Percentiles rank a stretch among this genome's conserved stretches.
phyloP scores from a whole-genome alignment of 64 coral and sea anemone genomes.

The Anthopleura sola region DNA sequence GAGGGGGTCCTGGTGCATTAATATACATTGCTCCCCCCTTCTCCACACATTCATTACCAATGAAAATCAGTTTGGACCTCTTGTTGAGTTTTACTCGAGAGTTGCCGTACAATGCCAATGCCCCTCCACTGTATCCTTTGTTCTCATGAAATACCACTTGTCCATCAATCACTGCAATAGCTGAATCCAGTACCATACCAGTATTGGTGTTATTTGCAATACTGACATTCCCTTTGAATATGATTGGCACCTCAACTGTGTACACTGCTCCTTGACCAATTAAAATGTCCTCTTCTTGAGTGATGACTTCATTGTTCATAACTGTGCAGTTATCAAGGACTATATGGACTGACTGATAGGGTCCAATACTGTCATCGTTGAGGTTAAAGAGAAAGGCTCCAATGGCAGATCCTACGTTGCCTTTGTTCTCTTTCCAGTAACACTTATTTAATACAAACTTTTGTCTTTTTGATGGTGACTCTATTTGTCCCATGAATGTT shows the following conservation, averaged over 20 bases:
- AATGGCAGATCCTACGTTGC: constrained; percentile 67
- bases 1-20: constrained; percentile 75
- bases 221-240: constrained; percentile 47
- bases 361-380: constrained; percentile 72
- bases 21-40: constrained; percentile 84
- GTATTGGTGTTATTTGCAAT: constrained; percentile 80
- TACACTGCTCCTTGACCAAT: constrained; percentile 82
- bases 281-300: constrained; percentile 38
- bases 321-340: constrained; percentile 39
- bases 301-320: constrained; percentile 45
- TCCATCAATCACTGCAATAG: constrained; percentile 64
- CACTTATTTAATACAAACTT: constrained; percentile 55
- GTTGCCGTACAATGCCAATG: constrained; percentile 85
- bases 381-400: constrained; percentile 65
- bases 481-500: constrained; percentile 39
- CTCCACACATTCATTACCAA: constrained; percentile 49
- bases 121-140: constrained; percentile 78
- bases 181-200: constrained; percentile 68
- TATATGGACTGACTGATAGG: constrained; percentile 49
- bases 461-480: neutral
- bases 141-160: constrained; percentile 65
- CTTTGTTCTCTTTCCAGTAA: constrained; percentile 51
- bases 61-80: constrained; percentile 60
- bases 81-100: constrained; percentile 60
- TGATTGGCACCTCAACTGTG: constrained; percentile 78